Evolutionary conservation across 1,140 invertebrate species (phyloP), one percentile per base, ranked within the genome.

Genomic region (Macrostomum lignano): DNA sequence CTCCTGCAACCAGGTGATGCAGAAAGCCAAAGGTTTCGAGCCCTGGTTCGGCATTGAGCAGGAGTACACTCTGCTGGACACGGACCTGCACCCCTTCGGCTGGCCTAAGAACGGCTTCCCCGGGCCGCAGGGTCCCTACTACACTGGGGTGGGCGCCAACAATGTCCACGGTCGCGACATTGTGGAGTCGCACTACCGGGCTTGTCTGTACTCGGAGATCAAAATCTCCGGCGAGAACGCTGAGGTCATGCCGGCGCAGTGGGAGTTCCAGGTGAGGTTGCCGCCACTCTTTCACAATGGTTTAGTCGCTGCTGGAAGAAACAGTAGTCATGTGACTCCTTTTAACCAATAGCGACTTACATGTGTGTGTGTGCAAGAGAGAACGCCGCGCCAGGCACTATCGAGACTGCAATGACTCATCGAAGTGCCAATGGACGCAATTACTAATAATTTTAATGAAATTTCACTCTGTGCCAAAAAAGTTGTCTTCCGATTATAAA

Each of bases 21-120:
- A 70, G 24, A 63, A 63, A 36, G 70, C 69, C 5, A 66, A 67
- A 36, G 67, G 70, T 19, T 63, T 70, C 7, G 67, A 75, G 36
- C 78, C 82, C 0, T 86, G 78, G 79, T 91, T 91, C 47, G 82
- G 81, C 2, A 79, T 68, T 41, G 67, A 70, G 42, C 79, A 88
- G 49, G 81, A 88, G 49, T 84, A 84, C 52, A 77, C 75, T 1
- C 57, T 88, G 2, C 48, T 84, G 9, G 76, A 81, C 45, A 65
- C 71, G 26, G 74, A 82, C 45, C 60, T 69, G 17, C 67, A 75
- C 46, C 79, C 79, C 2, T 70, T 79, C 44, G 76, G 76, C 7
- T 86, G 79, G 79, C 77, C 75, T 26, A 74, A 73, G 40, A 72
- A 73, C 45, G 77, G 77, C 25, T 82, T 72, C 51, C 76, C 76